Conservation (phyloP, 2,113 vertebrate genomes). For the Thunnus thynnus region DNA sequence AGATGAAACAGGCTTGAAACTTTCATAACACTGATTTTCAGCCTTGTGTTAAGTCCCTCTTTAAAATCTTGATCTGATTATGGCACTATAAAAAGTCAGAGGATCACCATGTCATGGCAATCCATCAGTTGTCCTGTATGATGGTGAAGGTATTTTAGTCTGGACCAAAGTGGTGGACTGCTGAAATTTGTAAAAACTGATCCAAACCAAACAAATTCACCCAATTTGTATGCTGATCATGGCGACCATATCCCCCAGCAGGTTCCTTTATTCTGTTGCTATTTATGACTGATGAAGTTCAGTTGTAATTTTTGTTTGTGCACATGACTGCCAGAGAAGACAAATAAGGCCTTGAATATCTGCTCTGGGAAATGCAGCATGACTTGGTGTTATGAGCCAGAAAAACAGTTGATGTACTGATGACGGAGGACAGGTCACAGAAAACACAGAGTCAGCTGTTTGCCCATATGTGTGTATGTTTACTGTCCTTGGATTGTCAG, state of each 20-base stretch:
- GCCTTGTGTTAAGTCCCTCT: too few relatives aligned
- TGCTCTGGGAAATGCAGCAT: neutral
- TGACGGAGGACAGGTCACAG: neutral
- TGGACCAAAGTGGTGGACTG: too few relatives aligned
- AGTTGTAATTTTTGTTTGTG: neutral
- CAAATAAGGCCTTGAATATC: neutral
- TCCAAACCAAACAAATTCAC: neutral
- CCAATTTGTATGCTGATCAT: neutral
- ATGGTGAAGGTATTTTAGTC: too few relatives aligned
- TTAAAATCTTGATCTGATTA: too few relatives aligned
- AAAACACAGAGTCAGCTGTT: neutral
- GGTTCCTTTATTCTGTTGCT: neutral
- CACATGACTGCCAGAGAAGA: constrained; percentile 3
- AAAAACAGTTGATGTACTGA: neutral
- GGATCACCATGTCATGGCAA: too few relatives aligned
- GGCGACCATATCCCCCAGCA: neutral
- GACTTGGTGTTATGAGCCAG: neutral
- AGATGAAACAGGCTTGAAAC: too few relatives aligned
- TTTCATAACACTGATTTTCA: too few relatives aligned
- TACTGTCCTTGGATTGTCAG: neutral
- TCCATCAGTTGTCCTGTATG: too few relatives aligned
- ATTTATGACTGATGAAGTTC: neutral
- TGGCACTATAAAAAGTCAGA: too few relatives aligned
- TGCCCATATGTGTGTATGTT: neutral
- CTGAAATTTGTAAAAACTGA: too few relatives aligned